Base-by-base conservation (phyloP, 1,140 invertebrate species). In the Cataglyphis hispanica region DNA sequence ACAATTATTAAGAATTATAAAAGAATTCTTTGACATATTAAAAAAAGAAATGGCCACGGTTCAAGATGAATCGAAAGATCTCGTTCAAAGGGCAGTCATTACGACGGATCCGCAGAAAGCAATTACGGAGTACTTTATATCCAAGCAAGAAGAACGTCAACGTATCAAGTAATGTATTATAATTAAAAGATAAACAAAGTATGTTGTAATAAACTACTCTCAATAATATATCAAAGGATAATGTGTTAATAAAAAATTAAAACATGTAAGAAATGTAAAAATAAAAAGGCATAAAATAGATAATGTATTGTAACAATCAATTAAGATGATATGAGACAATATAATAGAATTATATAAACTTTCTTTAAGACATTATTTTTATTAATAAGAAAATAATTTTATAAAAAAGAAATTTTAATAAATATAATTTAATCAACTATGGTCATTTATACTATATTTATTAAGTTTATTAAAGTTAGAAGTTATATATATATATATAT, bases 51-150 rank as follows among this genome's bases (percentile, higher is more conserved):
- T 89, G 86, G 11, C 69, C 11, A 16, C 19, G n/a, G 46, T 22
- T 31, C 46, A 61, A 27, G 37, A 86, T n/a, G 72, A 25, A 31
- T 43, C 50, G 53, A 61, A 72, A 40, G 27, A 83, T 61, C 84
- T 90, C 13, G 58, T 92, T 34, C 85, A 84, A 25, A 83, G 90
- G 31, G 89, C 87, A 37, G 43, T 87, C 31, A 76, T 93, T 25
- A 77, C 86, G 11, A 58, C 78, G 22, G 60, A 93, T 84, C 60
- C 85, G 7, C 84, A 92, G 46, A 74, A 89, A 67, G 89, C 86
- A 19, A 76, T 93, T 27, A 56, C 56, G 25, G 91, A 93, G 61
- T 93, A 90, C 69, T 92, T 92, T 56, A 19, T 89, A 10, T 92
- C 89, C 19, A 93, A 93, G 67, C 84, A 85, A 58, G 89, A 93